These are phyloP conservation scores for Siderastrea siderea DNA, from an alignment of 92 coral and sea anemone genomes.

Conservation along the genomic window DNA sequence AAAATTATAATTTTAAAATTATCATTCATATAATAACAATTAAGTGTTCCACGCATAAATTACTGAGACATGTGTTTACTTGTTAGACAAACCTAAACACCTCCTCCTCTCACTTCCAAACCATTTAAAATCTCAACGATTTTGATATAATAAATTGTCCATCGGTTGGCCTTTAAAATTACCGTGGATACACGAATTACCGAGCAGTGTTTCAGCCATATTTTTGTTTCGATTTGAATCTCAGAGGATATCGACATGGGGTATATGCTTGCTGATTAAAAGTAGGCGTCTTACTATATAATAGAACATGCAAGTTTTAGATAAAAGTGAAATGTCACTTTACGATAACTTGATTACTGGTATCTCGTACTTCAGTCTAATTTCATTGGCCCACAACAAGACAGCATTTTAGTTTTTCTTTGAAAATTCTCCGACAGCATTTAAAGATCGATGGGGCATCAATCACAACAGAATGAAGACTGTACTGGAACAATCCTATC, in stretches of 20 bases:
- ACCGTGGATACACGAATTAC: neutral
- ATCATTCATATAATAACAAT: too few species aligned
- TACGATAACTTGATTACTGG: neutral
- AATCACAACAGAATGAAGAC: neutral
- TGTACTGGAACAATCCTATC: neutral
- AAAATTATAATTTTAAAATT: too few species aligned
- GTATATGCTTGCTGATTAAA: neutral
- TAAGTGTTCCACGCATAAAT: neutral
- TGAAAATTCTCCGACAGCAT: neutral
- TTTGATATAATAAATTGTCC: neutral
- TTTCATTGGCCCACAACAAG: neutral
- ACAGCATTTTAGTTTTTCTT: neutral
- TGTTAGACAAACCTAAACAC: too few species aligned
- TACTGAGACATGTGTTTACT: neutral
- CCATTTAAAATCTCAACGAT: neutral
- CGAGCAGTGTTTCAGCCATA: neutral
- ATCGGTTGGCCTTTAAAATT: neutral
- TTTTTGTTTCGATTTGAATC: slow-evolving; percentile 7
- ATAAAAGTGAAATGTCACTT: neutral
- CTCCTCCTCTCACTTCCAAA: neutral
- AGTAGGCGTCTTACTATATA: neutral
- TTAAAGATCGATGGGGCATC: neutral
- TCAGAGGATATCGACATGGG: slow-evolving; percentile 7
- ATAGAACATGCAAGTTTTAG: slow-evolving; percentile 1
- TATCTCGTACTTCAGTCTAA: neutral